Percentiles rank a stretch among this genome's conserved stretches.
Conservation (phyloP, 2,888 invertebrate genomes). For the Drosophila borealis region DNA sequence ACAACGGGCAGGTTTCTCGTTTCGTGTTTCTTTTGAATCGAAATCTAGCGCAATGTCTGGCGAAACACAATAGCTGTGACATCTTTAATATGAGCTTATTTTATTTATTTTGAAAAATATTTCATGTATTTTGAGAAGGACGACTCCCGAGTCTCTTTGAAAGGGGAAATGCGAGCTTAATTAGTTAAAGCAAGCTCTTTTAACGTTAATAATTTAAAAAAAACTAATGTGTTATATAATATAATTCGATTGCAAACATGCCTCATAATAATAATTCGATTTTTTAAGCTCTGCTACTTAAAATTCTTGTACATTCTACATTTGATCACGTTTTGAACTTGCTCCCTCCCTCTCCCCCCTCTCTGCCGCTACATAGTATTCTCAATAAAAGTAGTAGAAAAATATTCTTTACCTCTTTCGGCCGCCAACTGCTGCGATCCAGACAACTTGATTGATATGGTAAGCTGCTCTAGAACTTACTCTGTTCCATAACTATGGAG, state of each 20-base stretch:
- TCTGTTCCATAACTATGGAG: slow-evolving; percentile 59
- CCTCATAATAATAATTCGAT: too few species aligned
- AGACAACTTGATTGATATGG: slow-evolving; percentile 6
- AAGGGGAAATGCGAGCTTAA: neutral
- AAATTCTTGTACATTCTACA: neutral
- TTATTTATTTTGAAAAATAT: neutral
- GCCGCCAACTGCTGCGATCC: neutral
- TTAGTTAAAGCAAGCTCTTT: neutral
- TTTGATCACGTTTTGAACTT: neutral
- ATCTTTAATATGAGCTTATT: neutral
- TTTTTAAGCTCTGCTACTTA: too few species aligned
- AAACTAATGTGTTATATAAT: neutral
- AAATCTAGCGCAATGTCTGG: slow-evolving; percentile 3
- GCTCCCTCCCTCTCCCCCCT: too few species aligned
- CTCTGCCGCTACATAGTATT: too few species aligned
- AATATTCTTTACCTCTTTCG: neutral
- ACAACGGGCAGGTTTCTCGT: slow-evolving; percentile 31
- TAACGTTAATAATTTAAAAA: neutral
- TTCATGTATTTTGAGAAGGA: neutral
- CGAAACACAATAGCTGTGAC: neutral
- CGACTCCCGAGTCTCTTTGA: neutral
- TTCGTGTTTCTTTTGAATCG: slow-evolving; percentile 22
- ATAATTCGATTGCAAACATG: too few species aligned
- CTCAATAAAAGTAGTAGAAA: neutral
- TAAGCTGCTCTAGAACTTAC: slow-evolving; percentile 63